Conservation (phyloP, 2,888 invertebrate genomes). For the Mellilla xanthometata region DNA sequence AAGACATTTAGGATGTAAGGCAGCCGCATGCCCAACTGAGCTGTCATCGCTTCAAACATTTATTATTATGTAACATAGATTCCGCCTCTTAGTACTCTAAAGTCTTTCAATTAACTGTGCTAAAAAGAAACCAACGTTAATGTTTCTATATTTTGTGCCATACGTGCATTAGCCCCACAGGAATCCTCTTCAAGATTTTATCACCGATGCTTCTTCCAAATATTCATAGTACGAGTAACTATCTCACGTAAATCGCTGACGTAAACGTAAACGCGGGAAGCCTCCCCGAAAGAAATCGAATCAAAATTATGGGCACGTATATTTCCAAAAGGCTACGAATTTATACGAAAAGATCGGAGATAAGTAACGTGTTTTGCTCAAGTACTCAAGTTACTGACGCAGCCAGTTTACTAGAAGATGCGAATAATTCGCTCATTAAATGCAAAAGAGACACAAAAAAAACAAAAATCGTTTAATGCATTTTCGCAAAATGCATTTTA, state of each 20-base stretch:
- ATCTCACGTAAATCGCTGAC: constrained; percentile 22
- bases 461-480: no score
- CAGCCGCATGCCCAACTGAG: no score
- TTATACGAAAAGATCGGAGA: constrained; percentile 43
- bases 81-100: no score
- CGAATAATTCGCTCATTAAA: no score
- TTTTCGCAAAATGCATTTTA: no score
- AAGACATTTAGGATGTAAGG: no score
- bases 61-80: no score
- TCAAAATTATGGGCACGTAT: constrained; percentile 43
- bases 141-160: no score
- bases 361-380: constrained; percentile 36
- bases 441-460: no score
- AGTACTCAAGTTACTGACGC: constrained; percentile 20
- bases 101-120: no score
- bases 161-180: background rate
- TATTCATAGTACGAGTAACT: constrained; percentile 18
- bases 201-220: constrained; percentile 8
- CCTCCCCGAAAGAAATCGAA: constrained; percentile 26
- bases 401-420: background rate
- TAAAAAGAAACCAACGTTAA: no score
- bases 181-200: constrained; percentile 9
- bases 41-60: no score
- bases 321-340: constrained; percentile 36
- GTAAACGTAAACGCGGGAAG: constrained; percentile 25